phyloP scores from a whole-genome alignment of 2,113 vertebrate species.

The Otis tarda region DNA sequence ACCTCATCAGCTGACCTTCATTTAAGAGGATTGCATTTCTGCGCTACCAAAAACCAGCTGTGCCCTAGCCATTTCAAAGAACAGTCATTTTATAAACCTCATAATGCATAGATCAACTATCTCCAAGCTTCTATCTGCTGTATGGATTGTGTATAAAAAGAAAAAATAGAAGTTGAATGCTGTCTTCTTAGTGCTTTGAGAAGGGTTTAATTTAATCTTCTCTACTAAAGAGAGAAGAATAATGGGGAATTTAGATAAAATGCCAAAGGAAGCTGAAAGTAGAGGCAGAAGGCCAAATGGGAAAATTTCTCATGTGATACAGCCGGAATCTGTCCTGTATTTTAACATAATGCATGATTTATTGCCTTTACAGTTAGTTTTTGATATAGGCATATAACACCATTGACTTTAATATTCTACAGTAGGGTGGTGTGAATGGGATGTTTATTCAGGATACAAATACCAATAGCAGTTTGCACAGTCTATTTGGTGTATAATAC shows the following conservation, averaged over 20 bases:
- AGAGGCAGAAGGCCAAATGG: slow-evolving; percentile 43
- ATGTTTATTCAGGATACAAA: background rate
- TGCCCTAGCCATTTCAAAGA: background rate
- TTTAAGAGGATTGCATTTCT: background rate
- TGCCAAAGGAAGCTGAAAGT: slow-evolving; percentile 27
- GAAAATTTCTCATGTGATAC: slow-evolving; percentile 19
- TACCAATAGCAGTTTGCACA: background rate
- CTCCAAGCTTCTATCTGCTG: background rate
- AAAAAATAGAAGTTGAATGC: slow-evolving; percentile 33
- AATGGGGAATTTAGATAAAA: slow-evolving; percentile 44
- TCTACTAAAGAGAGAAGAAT: slow-evolving; percentile 37
- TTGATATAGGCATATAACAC: background rate
- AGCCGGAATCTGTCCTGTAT: slow-evolving; percentile 12
- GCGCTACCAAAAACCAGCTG: background rate
- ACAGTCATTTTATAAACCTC: background rate
- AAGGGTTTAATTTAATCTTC: slow-evolving; percentile 63
- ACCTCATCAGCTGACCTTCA: background rate
- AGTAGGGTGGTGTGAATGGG: background rate
- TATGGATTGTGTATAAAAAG: slow-evolving; percentile 13
- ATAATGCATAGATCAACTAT: background rate
- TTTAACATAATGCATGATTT: slow-evolving; percentile 15
- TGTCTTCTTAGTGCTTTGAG: slow-evolving; percentile 38
- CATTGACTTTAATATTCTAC: background rate
- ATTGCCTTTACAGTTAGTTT: background rate
- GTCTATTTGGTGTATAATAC: background rate